Evolutionary conservation across 23 tunicate genomes (phyloP), one percentile per base, ranked within the genome.

Genomic region (Halocynthia aurantium): DNA sequence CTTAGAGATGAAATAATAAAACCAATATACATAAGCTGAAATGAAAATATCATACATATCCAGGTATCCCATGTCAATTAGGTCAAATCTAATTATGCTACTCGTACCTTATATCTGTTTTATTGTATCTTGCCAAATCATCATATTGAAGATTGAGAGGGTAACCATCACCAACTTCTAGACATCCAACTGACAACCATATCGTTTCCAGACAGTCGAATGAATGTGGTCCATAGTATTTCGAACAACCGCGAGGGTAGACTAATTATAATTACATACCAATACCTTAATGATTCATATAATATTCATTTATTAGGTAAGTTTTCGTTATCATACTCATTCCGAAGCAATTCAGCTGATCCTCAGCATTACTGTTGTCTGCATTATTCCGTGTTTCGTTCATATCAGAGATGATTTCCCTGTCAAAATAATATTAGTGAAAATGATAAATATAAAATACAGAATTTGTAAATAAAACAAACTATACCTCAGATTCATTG

Each of bases 171-270:
- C 78, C 78, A 54, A 51, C 67, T 8, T 12, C 8, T 10, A 74
- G 22, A 53, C 78, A 74, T 7, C 64, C 10, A 74, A 31, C 79
- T 10, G 81, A 57, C 2, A 15, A 15, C 85, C 85, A 82, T n/a
- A 82, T 82, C 31, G 64, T 82, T 8, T 22, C 65, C 52, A 73
- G 69, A 58, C 85, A 82, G 2, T 73, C 71, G 6, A 62, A 12
- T 6, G 63, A 66, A 61, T 82, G 85, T 18, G 85, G 85, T 50
- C 85, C 85, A 54, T 77, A 77, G 70, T 67, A 82, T 18, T 58
- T 53, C 8, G 6, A 52, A 73, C 85, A 82, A 22, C 85, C 85
- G 50, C 51, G 22, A 7, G 85, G 85, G 74, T 75, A 82, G 13
- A 52, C 85, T 82, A 50, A 19, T 73, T 18, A 55, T 7, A 81